These are phyloP conservation scores for Homarus americanus DNA, from an alignment of 1,140 invertebrate species.

Conservation along the genomic window DNA sequence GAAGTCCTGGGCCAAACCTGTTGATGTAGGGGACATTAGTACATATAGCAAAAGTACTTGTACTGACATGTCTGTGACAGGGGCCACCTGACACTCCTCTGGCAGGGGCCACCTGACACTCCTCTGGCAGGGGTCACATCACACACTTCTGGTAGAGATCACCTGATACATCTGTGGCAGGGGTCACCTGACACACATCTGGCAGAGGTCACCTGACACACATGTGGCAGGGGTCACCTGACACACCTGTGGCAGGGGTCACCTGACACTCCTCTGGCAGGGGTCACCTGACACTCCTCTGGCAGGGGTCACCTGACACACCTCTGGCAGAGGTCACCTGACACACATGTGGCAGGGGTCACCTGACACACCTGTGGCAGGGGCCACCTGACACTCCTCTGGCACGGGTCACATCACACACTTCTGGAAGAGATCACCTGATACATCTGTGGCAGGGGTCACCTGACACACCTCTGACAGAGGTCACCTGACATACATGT, in stretches of 20 bases:
- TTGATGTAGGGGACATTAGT: background rate
- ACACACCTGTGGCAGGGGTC: background rate
- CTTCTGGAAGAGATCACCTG: background rate
- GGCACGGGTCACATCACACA: no score
- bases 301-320: background rate
- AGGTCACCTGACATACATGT: background rate
- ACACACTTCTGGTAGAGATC: no score
- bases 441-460: background rate
- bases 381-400: no score
- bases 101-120: no score
- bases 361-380: no score
- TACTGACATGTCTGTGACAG: background rate
- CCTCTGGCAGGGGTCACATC: no score
- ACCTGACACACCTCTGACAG: background rate
- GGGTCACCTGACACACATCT: background rate
- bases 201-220: background rate
- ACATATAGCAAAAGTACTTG: background rate
- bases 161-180: background rate
- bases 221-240: background rate
- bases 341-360: no score
- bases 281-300: background rate
- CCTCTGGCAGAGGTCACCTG: no score
- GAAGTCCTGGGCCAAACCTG: conserved; percentile 28
- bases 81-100: no score
- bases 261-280: no score